A percentile compares a stretch with the other conserved stretches of the same genome.
Conservation (phyloP, 2,888 invertebrate genomes). For the Philhelius pedissequus region DNA sequence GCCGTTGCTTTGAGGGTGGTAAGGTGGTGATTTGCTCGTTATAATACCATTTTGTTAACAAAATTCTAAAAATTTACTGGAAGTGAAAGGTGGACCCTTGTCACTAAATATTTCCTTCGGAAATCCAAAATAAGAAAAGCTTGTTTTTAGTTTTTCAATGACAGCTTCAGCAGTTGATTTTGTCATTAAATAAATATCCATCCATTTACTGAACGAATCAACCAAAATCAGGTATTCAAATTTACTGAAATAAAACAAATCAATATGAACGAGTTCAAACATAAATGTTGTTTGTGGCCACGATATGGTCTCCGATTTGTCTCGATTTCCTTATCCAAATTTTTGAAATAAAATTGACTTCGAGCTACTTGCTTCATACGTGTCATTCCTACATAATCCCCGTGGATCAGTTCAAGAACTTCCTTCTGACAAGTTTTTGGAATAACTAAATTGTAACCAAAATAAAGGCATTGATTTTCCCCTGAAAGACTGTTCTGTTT, state of each 20-base stretch:
- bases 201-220: slow-evolving; percentile 32
- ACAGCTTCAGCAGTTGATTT: slow-evolving; percentile 15
- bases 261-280: slow-evolving; percentile 14
- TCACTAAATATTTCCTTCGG: slow-evolving; percentile 32
- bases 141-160: slow-evolving; percentile 14
- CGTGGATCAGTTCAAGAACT: slow-evolving; percentile 14
- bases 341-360: slow-evolving; percentile 12
- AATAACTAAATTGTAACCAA: slow-evolving; percentile 30
- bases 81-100: slow-evolving; percentile 40
- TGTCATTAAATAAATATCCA: slow-evolving; percentile 8
- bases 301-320: not conserved
- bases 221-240: not conserved
- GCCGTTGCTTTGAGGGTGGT: slow-evolving; percentile 12
- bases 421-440: not conserved
- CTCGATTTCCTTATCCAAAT: slow-evolving; percentile 11
- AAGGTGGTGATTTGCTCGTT: not conserved
- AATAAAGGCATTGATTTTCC: slow-evolving; percentile 18
- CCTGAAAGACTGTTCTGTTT: slow-evolving; percentile 6
- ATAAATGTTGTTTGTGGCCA: slow-evolving; percentile 6
- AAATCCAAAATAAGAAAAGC: slow-evolving; percentile 28
- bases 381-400: slow-evolving; percentile 10
- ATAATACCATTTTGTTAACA: not conserved
- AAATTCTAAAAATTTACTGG: slow-evolving; percentile 24
- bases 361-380: slow-evolving; percentile 31
- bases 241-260: slow-evolving; percentile 14